Conservation (phyloP, 2,113 vertebrate genomes). For the Paralichthys olivaceus region DNA sequence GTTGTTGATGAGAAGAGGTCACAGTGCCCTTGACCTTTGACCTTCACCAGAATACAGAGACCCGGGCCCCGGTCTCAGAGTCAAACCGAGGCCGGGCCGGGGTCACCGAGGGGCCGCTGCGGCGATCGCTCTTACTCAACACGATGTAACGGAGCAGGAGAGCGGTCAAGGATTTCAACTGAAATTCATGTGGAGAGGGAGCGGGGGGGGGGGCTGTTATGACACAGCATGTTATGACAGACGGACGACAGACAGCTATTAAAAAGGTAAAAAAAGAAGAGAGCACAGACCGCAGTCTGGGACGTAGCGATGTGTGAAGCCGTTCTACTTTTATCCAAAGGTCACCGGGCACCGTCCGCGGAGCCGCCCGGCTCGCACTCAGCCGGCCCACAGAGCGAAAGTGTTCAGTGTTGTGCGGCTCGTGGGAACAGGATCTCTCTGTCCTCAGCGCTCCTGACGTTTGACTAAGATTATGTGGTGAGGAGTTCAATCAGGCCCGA, state of each 20-base stretch:
- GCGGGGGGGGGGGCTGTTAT: conserved; percentile 27
- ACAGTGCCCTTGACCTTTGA: no score
- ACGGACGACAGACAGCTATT: conserved; percentile 22
- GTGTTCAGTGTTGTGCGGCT: conserved; percentile 18
- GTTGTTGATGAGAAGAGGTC: not conserved
- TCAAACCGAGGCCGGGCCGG: no score
- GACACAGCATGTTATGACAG: conserved; percentile 43
- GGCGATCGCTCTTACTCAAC: conserved; percentile 18
- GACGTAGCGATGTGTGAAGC: conserved; percentile 37
- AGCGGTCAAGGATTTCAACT: conserved; percentile 27
- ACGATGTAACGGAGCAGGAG: conserved; percentile 30
- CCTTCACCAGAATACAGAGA: no score
- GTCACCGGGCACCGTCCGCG: conserved; percentile 25
- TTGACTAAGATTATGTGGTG: conserved; percentile 33
- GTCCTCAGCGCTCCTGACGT: conserved; percentile 36
- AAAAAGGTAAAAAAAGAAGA: conserved; percentile 34
- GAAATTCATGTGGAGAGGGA: conserved; percentile 32
- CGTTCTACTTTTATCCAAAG: conserved; percentile 56
- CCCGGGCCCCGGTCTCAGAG: no score
- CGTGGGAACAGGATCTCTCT: conserved; percentile 32
- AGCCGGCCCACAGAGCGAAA: not conserved
- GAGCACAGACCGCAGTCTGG: not conserved
- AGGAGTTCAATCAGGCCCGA: conserved; percentile 47
- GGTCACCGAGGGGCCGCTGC: conserved; percentile 2
- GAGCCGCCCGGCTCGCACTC: not conserved